Base-by-base conservation (phyloP, 35 echinoderm and acorn worm species). In the Apostichopus japonicus region DNA sequence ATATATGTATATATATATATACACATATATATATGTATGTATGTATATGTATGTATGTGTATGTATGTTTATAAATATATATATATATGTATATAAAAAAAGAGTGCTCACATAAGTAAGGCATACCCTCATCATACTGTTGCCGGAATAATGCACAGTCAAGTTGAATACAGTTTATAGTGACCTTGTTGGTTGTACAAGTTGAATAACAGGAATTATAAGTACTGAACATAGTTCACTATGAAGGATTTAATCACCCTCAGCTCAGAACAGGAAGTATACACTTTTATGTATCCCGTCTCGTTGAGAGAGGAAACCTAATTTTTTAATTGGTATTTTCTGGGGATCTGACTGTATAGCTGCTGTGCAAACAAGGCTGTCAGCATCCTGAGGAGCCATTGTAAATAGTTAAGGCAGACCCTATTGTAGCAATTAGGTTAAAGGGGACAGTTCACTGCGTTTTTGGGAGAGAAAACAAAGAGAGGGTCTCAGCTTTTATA, bases 241-340 rank as follows among this genome's bases (percentile, higher is more conserved):
- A 63, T 54, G 59, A 89, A 73, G 86, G 62, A 67, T 65, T 72
- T 89, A 73, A 67, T 89, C 44, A 65, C 86, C 62, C 19, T 65
- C 65, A 72, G 67, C 56, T 63, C 62, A 59, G 56, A 89, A 89
- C 86, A 89, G 86, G 86, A 89, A 89, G 86, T 52, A 51, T 53
- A 89, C 86, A 73, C 56, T 89, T 89, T 89, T 89, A 89, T 89
- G 86, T 89, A 89, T 89, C 86, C 86, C 86, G 86, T 89, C 86
- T 89, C 21, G 86, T 89, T 89, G 86, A 89, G 23, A 89, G 86
- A 89, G 86, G 86, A 89, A 89, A 89, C 86, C 86, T 89, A 89
- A 89, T 89, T 89, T 89, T 89, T 89, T 89, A 89, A 89, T 89
- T 89, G 86, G 86, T 89, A 72, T 73, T 67, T 67, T 89, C 63